Conservation (phyloP, 2,113 vertebrate species). For the Tursiops truncatus region DNA sequence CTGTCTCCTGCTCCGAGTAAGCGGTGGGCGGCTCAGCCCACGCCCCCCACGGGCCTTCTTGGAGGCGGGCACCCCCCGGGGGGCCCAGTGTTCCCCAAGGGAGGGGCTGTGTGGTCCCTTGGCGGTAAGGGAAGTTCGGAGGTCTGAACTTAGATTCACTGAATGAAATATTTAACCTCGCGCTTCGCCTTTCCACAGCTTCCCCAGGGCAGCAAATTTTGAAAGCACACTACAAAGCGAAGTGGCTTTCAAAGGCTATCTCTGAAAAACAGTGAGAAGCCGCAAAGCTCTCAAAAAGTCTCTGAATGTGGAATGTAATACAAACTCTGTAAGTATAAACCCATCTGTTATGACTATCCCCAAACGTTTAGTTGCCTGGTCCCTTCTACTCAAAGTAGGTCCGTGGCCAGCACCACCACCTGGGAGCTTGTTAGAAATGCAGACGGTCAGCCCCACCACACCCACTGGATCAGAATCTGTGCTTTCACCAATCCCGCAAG, state of each 20-base stretch:
- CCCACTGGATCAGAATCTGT: background rate
- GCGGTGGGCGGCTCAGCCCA: background rate
- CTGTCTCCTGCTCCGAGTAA: constrained; percentile 38
- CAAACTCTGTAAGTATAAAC: background rate
- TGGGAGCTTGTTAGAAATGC: background rate
- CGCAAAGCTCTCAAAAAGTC: background rate
- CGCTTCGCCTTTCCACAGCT: background rate
- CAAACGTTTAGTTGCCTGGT: background rate
- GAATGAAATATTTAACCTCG: background rate
- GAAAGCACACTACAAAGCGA: background rate
- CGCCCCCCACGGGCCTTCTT: too few relatives aligned
- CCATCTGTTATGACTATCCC: background rate
- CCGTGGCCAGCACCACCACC: background rate
- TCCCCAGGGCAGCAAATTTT: background rate
- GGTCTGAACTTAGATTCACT: background rate
- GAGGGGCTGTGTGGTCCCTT: background rate
- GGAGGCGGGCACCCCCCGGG: too few relatives aligned
- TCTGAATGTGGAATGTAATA: background rate
- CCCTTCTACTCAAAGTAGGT: background rate
- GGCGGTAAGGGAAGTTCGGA: background rate
- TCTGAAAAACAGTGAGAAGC: background rate
- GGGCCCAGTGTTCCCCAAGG: background rate
- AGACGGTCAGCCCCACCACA: background rate
- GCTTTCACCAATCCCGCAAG: background rate
- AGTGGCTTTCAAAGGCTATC: background rate